Conservation (phyloP, 2,113 vertebrate species). For the Charadrius vociferus region DNA sequence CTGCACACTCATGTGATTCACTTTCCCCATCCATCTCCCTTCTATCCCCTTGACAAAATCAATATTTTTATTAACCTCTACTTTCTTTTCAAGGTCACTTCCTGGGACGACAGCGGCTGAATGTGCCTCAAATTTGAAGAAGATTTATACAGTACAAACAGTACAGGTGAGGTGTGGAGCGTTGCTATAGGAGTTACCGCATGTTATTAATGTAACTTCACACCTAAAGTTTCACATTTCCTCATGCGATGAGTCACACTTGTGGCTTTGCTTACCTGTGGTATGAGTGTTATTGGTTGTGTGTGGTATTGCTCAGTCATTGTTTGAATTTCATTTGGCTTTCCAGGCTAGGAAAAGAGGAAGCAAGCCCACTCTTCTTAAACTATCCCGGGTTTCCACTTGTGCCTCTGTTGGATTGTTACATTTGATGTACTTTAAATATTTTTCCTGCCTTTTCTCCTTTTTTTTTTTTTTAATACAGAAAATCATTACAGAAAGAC, state of each 20-base stretch:
- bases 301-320: neutral
- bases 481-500: neutral
- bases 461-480: neutral
- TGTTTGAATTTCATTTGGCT: neutral
- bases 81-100: slow-evolving; percentile 80
- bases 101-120: slow-evolving; percentile 94
- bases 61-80: neutral
- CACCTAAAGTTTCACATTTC: neutral
- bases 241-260: neutral
- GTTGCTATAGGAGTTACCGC: neutral
- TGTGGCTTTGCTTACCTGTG: neutral
- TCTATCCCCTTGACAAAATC: neutral
- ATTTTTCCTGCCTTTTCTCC: neutral
- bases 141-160: slow-evolving; percentile 92
- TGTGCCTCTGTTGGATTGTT: neutral
- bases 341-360: neutral
- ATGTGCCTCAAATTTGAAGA: slow-evolving; percentile 94
- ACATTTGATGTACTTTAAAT: neutral
- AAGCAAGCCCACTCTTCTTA: neutral
- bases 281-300: neutral
- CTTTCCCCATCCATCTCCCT: neutral
- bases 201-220: neutral
- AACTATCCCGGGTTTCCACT: neutral
- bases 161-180: slow-evolving; percentile 82
- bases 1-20: accelerated